Evolutionary conservation across 2,888 invertebrate species (phyloP), one percentile per base, ranked within the genome.

Genomic region (Cheilosia pagana): DNA sequence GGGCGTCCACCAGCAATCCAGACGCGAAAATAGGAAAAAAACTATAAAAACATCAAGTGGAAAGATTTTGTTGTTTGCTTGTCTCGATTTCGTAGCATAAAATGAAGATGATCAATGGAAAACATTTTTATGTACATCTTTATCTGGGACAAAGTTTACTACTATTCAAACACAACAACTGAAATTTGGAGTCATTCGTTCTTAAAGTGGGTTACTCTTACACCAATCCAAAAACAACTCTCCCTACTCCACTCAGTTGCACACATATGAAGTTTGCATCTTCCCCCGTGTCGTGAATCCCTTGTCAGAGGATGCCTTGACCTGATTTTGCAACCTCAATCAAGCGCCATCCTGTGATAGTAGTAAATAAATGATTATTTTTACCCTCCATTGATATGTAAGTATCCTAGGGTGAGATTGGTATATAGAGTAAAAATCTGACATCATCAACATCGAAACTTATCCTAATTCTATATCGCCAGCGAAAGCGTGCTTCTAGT

Each of bases 371-470:
- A 45, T 23, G 1, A 14, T 63, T 31, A 16, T 28, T 19, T 10
- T 19, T 48, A 28, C 31, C 23, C 16, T 21, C 6, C 23, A 21
- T 76, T 28, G 10, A n/a, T 14, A 21, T n/a, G 12, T 12, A 14
- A 41, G n/a, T 12, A 3, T n/a, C 35, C 35, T 35, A 10, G 35
- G 41, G 28, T 41, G n/a, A 60, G 35, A 21, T 75, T 35, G 53
- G 59, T 28, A 35, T 31, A 45, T 4, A 14, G 3, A 53, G 16
- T 23, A 48, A 74, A 75, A 62, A 19, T 83, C 75, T 85, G 85
- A 85, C 85, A 85, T 85, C 85, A 83, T 79, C 79, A 35, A 3
- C 12, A 12, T 12, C 12, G 12, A 3, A 7, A 43, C 16, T n/a
- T 12, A 59, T 39, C 65, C 45, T 28, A 59, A 75, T 75, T 68